phyloP scores from a whole-genome alignment of 2,888 invertebrate genomes.

The Siphonodentalium dalli region DNA sequence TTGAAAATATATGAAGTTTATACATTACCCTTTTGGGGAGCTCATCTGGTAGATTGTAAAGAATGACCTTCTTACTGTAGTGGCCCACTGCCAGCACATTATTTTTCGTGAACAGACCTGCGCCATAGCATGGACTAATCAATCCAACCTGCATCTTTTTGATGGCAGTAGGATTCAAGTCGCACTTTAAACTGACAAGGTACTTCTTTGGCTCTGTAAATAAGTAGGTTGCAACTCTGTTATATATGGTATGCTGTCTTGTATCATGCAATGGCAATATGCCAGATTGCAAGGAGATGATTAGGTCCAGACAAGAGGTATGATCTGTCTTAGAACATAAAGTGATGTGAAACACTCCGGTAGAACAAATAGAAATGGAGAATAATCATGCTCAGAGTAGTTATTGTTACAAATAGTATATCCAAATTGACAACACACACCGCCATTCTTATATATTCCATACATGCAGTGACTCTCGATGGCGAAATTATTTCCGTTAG shows the following conservation, averaged over 20 bases:
- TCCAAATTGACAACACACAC: too few species aligned
- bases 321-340: too few species aligned
- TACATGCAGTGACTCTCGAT: too few species aligned
- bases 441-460: too few species aligned
- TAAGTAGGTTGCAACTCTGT: constrained; percentile 1
- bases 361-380: too few species aligned
- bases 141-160: constrained; percentile 48
- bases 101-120: constrained; percentile 43
- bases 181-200: constrained; percentile 53
- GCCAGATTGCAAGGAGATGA: not conserved
- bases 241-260: not conserved
- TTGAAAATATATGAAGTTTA: too few species aligned
- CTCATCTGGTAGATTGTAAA: constrained; percentile 49
- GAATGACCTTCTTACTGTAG: constrained; percentile 45
- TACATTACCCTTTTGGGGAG: too few species aligned
- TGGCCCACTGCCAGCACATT: constrained; percentile 48
- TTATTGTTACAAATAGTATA: too few species aligned
- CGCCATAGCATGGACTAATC: constrained; percentile 46
- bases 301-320: too few species aligned
- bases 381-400: too few species aligned
- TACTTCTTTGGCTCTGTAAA: constrained; percentile 40
- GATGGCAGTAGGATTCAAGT: constrained; percentile 53
- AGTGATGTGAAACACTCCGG: too few species aligned
- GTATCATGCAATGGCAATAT: not conserved
- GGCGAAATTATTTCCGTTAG: too few species aligned